Evolutionary conservation across 2,888 invertebrate genomes (phyloP), one percentile per base, ranked within the genome.

Genomic region (Amphimallon solstitiale): DNA sequence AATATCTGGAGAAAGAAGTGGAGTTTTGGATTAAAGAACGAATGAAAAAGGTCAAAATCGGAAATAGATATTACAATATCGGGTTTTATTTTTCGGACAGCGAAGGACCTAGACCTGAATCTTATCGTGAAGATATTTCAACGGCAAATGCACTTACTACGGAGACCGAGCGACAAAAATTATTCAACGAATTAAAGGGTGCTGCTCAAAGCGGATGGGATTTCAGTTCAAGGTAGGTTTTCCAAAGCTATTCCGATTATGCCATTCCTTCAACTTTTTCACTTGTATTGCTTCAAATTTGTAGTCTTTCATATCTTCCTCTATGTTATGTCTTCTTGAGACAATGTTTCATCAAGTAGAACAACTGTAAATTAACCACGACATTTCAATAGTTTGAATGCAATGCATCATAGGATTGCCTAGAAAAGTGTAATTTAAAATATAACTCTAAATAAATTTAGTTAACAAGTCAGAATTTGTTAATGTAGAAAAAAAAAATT

Each of bases 191-290:
- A 52, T 23, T 66, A 15, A 61, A 66, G 15, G 37, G 40, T 6
- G 92, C 90, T 0, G 93, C 93, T 2, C 95, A 95, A 80, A 91
- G 91, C 43, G 95, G 95, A 0, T 94, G 93, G 93, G 95, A 95
- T 77, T 95, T 94, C 80, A 92, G 92, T 2, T 86, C 89, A 2
- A 64, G 94, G 1, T 59, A 45, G 34, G 21, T 15, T 38, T 59
- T 29, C 15, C 10, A 15, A 45, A 17, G 19, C 19, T 10, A 12
- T 12, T 1, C 15, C 23, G 23, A 23, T 23, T 23, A n/a, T n/a
- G n/a, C n/a, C n/a, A n/a, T n/a, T n/a, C n/a, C n/a, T n/a, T n/a
- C n/a, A n/a, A n/a, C n/a, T n/a, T n/a, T n/a, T n/a, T n/a, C n/a
- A n/a, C n/a, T n/a, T n/a, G n/a, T n/a, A n/a, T n/a, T n/a, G n/a